Base-by-base conservation (phyloP, 2,113 vertebrate genomes). In the Oreochromis spilurus region DNA sequence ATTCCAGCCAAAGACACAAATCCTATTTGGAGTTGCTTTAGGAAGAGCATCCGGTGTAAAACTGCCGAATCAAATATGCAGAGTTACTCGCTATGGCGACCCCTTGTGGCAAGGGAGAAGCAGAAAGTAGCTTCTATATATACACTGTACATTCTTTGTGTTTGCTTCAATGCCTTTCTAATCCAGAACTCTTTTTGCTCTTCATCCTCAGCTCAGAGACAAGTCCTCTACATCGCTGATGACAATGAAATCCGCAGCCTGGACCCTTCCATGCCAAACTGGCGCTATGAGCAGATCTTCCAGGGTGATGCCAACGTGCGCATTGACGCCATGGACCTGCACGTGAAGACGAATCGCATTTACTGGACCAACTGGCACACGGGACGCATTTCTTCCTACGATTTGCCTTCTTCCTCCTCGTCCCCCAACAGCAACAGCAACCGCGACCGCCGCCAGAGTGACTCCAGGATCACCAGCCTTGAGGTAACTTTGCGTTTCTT, bases 291-390 rank as follows among this genome's bases (percentile, higher is more conserved):
- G 94, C 99, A 98, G 24, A 97, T 97, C 81, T 99, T 99, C 96
- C 97, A 98, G 95, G 99, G 99, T 0, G 98, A 99, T 0, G 97
- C 97, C 83, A 98, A 96, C 0, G 98, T 99, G 83, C 98, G 99
- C 88, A 99, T 99, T 0, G 97, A 99, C 0, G 98, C 98, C 93
- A 99, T 99, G 98, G 99, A 99, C 86, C 95, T 99, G 65, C 97
- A 99, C 0, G 95, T 99, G 90, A 99, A 99, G 94, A 97, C 97
- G 6, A 97, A 97, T 88, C 97, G 96, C 12, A 97, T 99, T 93
- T 99, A 97, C 89, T 99, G 98, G 98, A 99, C 98, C 55, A 99
- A 99, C 96, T 99, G 99, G 99, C 99, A 99, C 97, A 99, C 97
- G 0, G 97, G 97, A 55, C 96, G 96, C 43, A 99, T 99, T 95